phyloP scores from a whole-genome alignment of 2,888 invertebrate genomes.

The Axea sp. region DNA sequence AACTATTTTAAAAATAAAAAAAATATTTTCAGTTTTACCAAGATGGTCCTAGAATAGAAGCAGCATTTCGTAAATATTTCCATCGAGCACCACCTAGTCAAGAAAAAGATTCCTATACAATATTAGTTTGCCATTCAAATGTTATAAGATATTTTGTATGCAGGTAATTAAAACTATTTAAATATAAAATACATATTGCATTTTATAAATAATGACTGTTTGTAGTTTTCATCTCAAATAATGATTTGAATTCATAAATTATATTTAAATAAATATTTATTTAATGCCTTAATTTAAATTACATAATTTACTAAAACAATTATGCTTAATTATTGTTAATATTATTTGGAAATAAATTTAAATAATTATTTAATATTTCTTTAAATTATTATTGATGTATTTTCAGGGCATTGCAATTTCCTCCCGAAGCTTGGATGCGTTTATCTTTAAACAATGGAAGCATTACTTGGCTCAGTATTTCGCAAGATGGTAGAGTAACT shows the following conservation, averaged over 20 bases:
- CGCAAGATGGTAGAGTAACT: constrained; percentile 91
- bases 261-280: too few species aligned
- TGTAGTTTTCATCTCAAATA: too few species aligned
- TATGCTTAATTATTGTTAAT: too few species aligned
- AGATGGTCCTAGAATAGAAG: constrained; percentile 96
- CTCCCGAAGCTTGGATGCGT: constrained; percentile 97
- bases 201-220: background rate
- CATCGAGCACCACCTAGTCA: constrained; percentile 92
- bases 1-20: too few species aligned
- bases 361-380: background rate
- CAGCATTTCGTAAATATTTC: constrained; percentile 95
- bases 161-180: constrained; percentile 81
- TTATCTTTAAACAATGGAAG: constrained; percentile 95
- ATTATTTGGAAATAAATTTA: too few species aligned
- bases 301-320: too few species aligned
- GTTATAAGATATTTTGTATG: constrained; percentile 98
- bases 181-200: background rate
- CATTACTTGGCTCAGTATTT: constrained; percentile 93
- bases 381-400: constrained; percentile 12
- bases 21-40: constrained; percentile 87
- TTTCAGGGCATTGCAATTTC: constrained; percentile 95
- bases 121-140: constrained; percentile 98
- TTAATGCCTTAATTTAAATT: too few species aligned
- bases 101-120: constrained; percentile 89
- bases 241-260: too few species aligned